Base-by-base conservation (phyloP, 2,797 vertebrate species). In the Nannoperca australis region DNA sequence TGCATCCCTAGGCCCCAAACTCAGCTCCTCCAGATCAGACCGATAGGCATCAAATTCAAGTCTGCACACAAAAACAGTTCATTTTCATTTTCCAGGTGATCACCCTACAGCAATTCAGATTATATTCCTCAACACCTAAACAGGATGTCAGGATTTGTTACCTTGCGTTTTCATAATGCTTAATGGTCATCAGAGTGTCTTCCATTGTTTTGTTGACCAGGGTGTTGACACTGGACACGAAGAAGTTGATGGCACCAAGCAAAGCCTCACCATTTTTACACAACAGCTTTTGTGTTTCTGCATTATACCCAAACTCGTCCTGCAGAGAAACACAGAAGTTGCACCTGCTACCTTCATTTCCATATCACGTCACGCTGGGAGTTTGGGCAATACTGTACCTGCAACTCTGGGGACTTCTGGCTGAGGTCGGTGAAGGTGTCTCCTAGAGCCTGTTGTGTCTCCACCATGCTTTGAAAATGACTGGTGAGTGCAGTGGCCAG, bases 151-250 rank as follows among this genome's bases (percentile, higher is more conserved):
- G 7, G 18, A 6, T 64, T 45, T 34, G 40, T 36, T 89, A 98
- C 97, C 98, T 98, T 87, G 98, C 97, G 0, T 97, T 97, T 94
- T 99, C 98, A 17, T 98, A 99, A 55, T 93, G 96, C 88, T 96
- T 98, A 59, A 99, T 96, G 0, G 98, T 99, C 96, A 99, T 94
- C 5, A 99, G 94, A 0, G 98, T 99, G 83, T 99, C 98, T 89
- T 99, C 98, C 98, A 99, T 99, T 71, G 98, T 99, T 89, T 99
- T 99, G 92, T 98, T 98, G 73, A 99, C 97, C 86, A 99, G 86
- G 0, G 98, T 99, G 93, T 99, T 96, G 89, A 99, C 95, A 86
- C 97, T 98, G 78, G 97, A 97, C 54, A 99, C 97, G 6, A 99
- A 99, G 92, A 99, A 99, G 91, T 94, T 99, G 85, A 99, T 96